Base-by-base conservation (phyloP, 2,797 vertebrate species). In the Aselliscus stoliczkanus region DNA sequence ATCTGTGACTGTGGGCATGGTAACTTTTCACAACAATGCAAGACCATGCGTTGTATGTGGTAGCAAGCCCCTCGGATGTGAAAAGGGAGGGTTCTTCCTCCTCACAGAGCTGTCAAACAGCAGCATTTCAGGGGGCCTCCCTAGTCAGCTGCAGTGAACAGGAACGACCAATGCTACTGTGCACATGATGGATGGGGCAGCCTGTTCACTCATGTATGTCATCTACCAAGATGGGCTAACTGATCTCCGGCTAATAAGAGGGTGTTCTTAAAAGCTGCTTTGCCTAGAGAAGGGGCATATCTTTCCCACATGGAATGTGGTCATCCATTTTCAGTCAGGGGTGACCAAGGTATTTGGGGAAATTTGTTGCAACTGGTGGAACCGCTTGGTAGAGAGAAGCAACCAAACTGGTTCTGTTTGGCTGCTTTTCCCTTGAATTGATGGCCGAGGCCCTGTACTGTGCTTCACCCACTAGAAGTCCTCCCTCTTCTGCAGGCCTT, bases 111-210 rank as follows among this genome's bases (percentile, higher is more conserved):
- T 90, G 60, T 84, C 89, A 93, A 44, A 58, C 21, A 65, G 67
- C 34, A 70, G 94, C 39, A 18, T 65, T 67, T 84, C 72, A 69
- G 64, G 67, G 70, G 88, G 11, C 54, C 58, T 70, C 73, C 69
- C 77, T 17, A 82, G 60, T 94, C 60, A 67, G 58, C 29, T 10
- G 52, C 94, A 80, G 29, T 64, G 76, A 97, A 80, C 29, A 12
- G 91, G 95, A 96, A 93, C 0, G 3, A 17, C 81, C 52, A 21
- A 37, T 8, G 93, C 95, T 90, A 93, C 93, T 2, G n/a, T 76
- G 94, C 7, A 27, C 27, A 23, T 94, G 95, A 97, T 83, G 42
- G 73, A 97, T 95, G 89, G 18, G 27, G 75, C 10, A 1, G 52
- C 42, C 96, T 94, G 60, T 70, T 87, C 44, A 1, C 70, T 97